Evolutionary conservation across 1,140 invertebrate genomes (phyloP), one percentile per base, ranked within the genome.

Genomic region (Diorhabda elongata): DNA sequence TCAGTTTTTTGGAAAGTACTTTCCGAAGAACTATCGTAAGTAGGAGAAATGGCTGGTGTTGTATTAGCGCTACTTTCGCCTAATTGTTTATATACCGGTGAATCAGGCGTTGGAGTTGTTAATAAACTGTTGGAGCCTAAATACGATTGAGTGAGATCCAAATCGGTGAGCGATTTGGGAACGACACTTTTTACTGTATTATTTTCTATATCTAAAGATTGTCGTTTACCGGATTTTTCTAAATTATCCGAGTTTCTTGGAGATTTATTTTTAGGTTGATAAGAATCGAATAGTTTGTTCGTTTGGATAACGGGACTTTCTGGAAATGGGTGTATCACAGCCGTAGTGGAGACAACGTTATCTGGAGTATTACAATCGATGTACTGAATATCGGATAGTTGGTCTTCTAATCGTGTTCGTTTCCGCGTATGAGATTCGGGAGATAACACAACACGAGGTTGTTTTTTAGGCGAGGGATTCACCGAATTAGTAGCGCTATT

Each of bases 301-400:
- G 64, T 47, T 66, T 68, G 66, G 5, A 62, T 58, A 44, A 68
- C 63, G 2, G 70, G 70, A 58, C 70, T 73, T 9, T 67, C 64
- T 0, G 77, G 75, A 64, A 68, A 47, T 2, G 71, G 47, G 59
- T 80, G 79, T 9, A 80, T 69, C 5, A 77, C 63, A 3, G 78
- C 79, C 41, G 73, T 76, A 4, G 77, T 80, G 8, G 73, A 74
- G 1, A 79, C 72, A 44, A 75, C 57, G 74, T 76, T 84, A 59
- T 87, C 85, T 1, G 87, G 86, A 5, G 87, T 87, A 64, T 83
- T 85, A 66, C 86, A 87, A 75, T 89, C 88, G 67, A 89, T 89
- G 77, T 85, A 89, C 47, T 87, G 85, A 68, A 89, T 85, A 70
- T 87, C 84, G 0, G 85, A 84, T 0, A 88, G 78, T 72, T 88